A percentile compares a stretch with the other conserved stretches of the same genome.
phyloP scores from a whole-genome alignment of 35 echinoderm and acorn worm genomes.

The Stichopus chloronotus region DNA sequence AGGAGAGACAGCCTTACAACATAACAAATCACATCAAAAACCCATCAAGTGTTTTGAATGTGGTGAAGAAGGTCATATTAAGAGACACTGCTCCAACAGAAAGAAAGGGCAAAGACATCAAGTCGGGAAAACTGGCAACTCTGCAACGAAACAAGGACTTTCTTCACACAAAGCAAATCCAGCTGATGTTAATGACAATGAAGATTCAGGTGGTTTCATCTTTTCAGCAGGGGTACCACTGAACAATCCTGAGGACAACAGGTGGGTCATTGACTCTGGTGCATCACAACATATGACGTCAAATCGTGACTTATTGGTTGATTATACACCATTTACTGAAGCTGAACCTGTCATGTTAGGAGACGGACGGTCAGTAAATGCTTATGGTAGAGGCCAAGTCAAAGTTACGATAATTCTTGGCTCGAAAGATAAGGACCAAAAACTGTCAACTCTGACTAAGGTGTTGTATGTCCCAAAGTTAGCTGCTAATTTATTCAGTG shows the following conservation, averaged over 20 bases:
- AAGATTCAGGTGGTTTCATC: no score
- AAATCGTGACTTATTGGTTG: not conserved
- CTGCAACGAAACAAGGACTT: no score
- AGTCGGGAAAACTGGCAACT: no score
- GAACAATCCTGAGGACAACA: not conserved
- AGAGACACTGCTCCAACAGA: not conserved
- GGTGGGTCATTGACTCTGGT: not conserved
- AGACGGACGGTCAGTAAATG: not conserved
- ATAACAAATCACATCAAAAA: not conserved
- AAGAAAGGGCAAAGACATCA: not conserved
- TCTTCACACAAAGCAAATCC: no score
- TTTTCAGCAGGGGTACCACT: not conserved
- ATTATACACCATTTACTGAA: not conserved
- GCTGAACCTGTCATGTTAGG: not conserved
- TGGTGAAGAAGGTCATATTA: not conserved
- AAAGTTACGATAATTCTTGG: not conserved
- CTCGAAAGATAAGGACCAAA: not conserved
- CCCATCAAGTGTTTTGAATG: not conserved
- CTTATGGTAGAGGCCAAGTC: not conserved
- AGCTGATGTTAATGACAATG: no score
- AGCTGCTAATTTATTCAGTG: conserved; percentile 31
- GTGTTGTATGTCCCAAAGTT: not conserved
- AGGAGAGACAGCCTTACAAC: not conserved
- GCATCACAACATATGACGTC: not conserved
- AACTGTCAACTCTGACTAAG: not conserved